Base-by-base conservation (phyloP, 1,140 invertebrate species). In the Galleria mellonella region DNA sequence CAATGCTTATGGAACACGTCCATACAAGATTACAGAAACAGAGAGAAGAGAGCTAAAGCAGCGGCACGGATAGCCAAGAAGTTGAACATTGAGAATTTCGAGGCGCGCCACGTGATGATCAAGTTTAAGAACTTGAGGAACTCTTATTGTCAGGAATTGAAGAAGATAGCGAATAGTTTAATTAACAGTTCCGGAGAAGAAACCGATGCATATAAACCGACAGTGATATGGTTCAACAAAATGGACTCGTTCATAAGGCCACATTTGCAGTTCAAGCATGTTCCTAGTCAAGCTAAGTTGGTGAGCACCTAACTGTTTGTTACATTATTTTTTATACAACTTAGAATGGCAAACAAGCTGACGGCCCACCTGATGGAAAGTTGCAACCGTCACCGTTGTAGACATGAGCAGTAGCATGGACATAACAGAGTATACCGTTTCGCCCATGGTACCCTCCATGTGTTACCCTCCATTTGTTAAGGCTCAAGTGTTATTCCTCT, bases 101-200 rank as follows among this genome's bases (percentile, higher is more conserved):
- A 55, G 9, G 41, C 55, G 0, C 38, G 33, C 17, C 70, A 76
- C 27, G 72, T 81, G 1, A 43, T 64, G 12, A 70, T 68, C 7
- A 83, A 78, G 49, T 65, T 83, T 30, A 83, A 72, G 44, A 81
- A 75, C 40, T 47, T 83, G 8, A 59, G 78, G 28, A 78, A 71
- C 29, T 62, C 74, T 0, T 79, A 79, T 29, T 65, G 64, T 27
- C 72, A 76, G 51, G 75, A 76, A 43, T 32, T 79, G 37, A 77
- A 70, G 46, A 79, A 76, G 51, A 67, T 78, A 0, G 55, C 53
- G 0, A 47, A 43, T 2, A 54, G 53, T 6, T 9, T 17, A 1
- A n/a, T n/a, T 9, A 37, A 40, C 8, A 32, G 12, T 4, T 3
- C 11, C 13, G 50, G 42, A 0, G 43, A 32, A 0, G 32, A 51